Evolutionary conservation across 2,888 invertebrate genomes (phyloP).

Genomic region (Escarpia spicata): DNA sequence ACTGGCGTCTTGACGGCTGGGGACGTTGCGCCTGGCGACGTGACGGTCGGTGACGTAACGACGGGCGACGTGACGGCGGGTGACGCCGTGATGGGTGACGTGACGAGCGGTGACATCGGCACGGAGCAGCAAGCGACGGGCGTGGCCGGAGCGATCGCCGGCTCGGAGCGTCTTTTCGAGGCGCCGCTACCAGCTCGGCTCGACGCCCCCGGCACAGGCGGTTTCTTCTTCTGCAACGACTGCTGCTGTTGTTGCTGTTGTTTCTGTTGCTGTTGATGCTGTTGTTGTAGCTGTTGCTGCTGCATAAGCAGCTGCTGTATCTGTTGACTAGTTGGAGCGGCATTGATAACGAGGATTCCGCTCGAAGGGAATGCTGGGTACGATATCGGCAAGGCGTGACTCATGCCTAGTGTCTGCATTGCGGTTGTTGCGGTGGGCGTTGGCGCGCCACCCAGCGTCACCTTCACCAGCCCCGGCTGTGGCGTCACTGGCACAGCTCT

Average conservation of each 20-base stretch:
- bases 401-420: neutral
- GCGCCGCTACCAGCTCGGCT: neutral
- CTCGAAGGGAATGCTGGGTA: neutral
- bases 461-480: slow-evolving; percentile 12
- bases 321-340: neutral
- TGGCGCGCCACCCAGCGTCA: neutral
- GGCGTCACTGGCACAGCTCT: neutral
- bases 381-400: neutral
- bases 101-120: neutral
- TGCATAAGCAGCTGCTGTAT: neutral
- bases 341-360: neutral
- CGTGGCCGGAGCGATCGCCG: neutral
- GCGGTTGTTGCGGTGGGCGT: neutral
- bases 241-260: neutral
- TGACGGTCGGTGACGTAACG: neutral
- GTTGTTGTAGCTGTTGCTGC: neutral
- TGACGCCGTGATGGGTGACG: neutral
- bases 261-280: neutral
- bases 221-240: neutral
- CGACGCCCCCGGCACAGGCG: neutral
- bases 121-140: slow-evolving; percentile 12
- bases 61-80: slow-evolving; percentile 10
- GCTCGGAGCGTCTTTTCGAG: neutral
- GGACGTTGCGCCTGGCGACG: neutral
- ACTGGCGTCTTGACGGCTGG: neutral